Conservation (phyloP, 30 jellyfish, hydroid and myxozoan genomes). For the Hydractinia symbiolongicarpus region DNA sequence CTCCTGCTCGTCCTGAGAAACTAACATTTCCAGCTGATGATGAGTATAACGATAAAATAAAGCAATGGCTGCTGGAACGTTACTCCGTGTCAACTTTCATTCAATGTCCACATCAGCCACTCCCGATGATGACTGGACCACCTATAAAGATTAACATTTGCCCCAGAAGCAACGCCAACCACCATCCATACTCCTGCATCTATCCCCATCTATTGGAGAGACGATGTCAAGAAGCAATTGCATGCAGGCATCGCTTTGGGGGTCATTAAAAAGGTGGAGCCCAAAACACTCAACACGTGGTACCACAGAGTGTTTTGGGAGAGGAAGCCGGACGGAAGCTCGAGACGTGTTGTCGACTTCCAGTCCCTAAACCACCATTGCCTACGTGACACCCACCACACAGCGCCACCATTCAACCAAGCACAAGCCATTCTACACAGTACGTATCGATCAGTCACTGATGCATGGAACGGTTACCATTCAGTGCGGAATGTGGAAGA, state of each 20-base stretch:
- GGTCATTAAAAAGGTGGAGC: constrained; percentile 30
- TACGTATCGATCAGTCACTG: constrained; percentile 24
- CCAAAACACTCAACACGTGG: constrained; percentile 40
- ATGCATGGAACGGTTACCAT: constrained; percentile 11
- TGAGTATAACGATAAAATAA: constrained; percentile 24
- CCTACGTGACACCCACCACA: constrained; percentile 40
- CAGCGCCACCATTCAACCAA: constrained; percentile 19
- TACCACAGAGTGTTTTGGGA: constrained; percentile 28
- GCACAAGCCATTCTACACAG: constrained; percentile 16
- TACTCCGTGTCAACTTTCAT: constrained; percentile 26
- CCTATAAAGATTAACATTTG: constrained; percentile 14
- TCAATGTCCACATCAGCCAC: constrained; percentile 44
- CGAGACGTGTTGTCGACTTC: constrained; percentile 29
- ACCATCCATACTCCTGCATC: constrained; percentile 39
- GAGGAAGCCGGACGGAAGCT: neutral
- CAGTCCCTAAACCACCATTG: constrained; percentile 33
- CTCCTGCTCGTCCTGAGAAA: constrained; percentile 26
- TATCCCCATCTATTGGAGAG: constrained; percentile 35
- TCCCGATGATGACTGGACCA: constrained; percentile 36
- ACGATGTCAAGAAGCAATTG: constrained; percentile 22
- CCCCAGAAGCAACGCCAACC: constrained; percentile 27
- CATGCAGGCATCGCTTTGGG: constrained; percentile 27
- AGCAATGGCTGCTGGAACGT: constrained; percentile 31
- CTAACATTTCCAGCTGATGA: constrained; percentile 17
- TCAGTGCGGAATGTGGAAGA: constrained; percentile 10